Percentiles rank a stretch among this genome's conserved stretches.
Conservation (phyloP, 2,113 vertebrate species). For the Xiphophorus hellerii region DNA sequence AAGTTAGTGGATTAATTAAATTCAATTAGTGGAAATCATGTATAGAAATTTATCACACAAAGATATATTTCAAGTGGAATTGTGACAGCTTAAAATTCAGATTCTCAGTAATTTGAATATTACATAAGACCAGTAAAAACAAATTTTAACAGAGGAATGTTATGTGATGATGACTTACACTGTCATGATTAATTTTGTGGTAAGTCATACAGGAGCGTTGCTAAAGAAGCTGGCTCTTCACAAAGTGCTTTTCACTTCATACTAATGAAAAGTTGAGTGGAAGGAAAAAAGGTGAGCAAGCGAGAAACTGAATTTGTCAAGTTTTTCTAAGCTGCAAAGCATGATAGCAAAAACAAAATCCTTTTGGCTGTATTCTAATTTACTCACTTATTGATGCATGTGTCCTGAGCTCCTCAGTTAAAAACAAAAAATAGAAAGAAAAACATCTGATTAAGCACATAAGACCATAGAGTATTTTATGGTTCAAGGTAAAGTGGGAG, state of each 20-base stretch:
- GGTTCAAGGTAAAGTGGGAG: constrained; percentile 35
- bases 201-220: background rate
- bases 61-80: too few species aligned
- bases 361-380: background rate
- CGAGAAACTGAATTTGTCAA: background rate
- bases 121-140: too few species aligned
- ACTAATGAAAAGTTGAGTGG: background rate
- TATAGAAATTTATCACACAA: background rate
- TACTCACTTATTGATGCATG: background rate
- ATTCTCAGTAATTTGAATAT: background rate
- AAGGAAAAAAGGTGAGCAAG: background rate
- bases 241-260: background rate
- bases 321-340: too few species aligned
- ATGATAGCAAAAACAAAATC: background rate
- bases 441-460: constrained; percentile 29
- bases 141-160: background rate
- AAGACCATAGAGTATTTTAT: constrained; percentile 34
- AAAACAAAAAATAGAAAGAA: constrained; percentile 6
- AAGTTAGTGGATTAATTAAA: background rate
- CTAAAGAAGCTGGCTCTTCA: background rate
- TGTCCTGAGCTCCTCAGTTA: constrained; percentile 24
- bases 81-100: background rate
- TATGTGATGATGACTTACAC: background rate
- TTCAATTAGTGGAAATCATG: background rate
- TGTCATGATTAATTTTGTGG: background rate